Percentiles rank a stretch among this genome's conserved stretches.
These are phyloP conservation scores for Oncorhynchus clarkii DNA, from an alignment of 2,113 vertebrate species.

Conservation along the genomic window DNA sequence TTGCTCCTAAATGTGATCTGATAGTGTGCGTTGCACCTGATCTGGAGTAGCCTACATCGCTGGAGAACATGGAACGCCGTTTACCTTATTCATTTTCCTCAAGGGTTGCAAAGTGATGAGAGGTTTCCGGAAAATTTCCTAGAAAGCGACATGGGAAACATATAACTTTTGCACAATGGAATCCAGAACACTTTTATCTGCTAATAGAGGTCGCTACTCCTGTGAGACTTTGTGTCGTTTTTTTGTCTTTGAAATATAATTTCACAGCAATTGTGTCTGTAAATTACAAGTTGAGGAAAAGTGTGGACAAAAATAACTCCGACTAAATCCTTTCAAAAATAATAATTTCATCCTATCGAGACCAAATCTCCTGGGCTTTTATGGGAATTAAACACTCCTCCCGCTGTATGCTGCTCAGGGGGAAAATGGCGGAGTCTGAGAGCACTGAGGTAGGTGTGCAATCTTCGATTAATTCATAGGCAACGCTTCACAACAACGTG, in stretches of 20 bases:
- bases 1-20: conserved; percentile 15
- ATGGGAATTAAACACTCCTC: conserved; percentile 99
- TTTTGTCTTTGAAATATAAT: neutral
- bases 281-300: conserved; percentile 32
- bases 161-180: conserved; percentile 74
- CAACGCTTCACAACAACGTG: neutral
- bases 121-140: conserved; percentile 22
- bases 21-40: neutral
- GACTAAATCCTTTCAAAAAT: neutral
- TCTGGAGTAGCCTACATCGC: neutral
- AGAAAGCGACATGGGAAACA: conserved; percentile 41
- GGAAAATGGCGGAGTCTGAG: conserved; percentile 96
- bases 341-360: neutral
- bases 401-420: conserved; percentile 95
- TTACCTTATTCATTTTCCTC: neutral
- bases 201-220: conserved; percentile 31
- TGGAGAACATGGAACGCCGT: conserved; percentile 2
- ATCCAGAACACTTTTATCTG: conserved; percentile 26
- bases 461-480: conserved; percentile 18
- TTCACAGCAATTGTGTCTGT: conserved; percentile 6
- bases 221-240: conserved; percentile 50
- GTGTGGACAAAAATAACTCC: neutral
- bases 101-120: conserved; percentile 43
- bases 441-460: conserved; percentile 85
- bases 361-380: conserved; percentile 72